Percentiles rank a stretch among this genome's conserved stretches.
Evolutionary conservation across 2,888 invertebrate genomes (phyloP).

Genomic region (Trissolcus japonicus): DNA sequence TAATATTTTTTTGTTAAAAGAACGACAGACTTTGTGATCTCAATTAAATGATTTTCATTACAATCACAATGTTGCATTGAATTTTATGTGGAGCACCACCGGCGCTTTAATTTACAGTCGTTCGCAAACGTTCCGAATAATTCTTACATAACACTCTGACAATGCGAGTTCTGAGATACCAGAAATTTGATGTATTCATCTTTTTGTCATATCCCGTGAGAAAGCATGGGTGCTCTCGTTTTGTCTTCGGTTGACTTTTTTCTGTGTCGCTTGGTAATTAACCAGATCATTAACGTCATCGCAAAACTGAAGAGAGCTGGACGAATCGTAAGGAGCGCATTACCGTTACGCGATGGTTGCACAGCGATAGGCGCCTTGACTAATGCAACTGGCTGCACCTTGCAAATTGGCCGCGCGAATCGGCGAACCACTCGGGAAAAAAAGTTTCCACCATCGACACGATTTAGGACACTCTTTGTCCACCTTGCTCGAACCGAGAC

Average conservation of each 20-base stretch:
- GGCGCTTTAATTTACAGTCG: constrained; percentile 11
- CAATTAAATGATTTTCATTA: neutral
- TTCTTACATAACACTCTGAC: constrained; percentile 33
- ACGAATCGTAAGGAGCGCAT: constrained; percentile 69
- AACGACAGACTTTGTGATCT: neutral
- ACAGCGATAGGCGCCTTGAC: constrained; percentile 74
- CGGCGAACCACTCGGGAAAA: constrained; percentile 59
- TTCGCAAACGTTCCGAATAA: constrained; percentile 14
- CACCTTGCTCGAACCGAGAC: constrained; percentile 60
- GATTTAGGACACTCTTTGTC: constrained; percentile 65
- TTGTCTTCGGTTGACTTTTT: constrained; percentile 55
- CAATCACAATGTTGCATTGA: constrained; percentile 14
- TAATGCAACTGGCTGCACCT: constrained; percentile 75
- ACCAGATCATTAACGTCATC: constrained; percentile 75
- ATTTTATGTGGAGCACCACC: constrained; percentile 35
- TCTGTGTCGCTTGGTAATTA: constrained; percentile 71
- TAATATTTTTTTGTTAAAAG: neutral
- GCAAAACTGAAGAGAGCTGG: constrained; percentile 55
- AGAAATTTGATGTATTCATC: constrained; percentile 44
- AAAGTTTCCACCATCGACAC: constrained; percentile 63
- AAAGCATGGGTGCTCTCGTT: constrained; percentile 44
- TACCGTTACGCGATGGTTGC: constrained; percentile 74
- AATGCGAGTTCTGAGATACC: constrained; percentile 20
- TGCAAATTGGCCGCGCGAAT: constrained; percentile 72
- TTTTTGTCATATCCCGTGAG: constrained; percentile 48